Conservation (phyloP, 2,888 invertebrate genomes). For the Cremastobaeus sp. region DNA sequence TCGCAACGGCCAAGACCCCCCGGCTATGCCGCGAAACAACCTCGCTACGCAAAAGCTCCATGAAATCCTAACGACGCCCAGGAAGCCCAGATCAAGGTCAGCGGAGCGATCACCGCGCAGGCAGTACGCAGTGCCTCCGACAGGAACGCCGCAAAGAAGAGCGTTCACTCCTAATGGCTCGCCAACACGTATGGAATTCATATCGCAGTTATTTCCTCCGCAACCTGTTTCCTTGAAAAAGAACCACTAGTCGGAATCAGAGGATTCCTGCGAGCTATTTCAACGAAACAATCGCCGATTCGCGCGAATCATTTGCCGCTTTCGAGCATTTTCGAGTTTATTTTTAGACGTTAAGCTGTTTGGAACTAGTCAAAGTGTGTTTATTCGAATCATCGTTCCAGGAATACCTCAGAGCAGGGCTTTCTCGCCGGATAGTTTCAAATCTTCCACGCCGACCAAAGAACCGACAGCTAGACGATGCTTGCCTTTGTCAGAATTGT, state of each 20-base stretch:
- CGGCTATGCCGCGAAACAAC: slow-evolving; percentile 79
- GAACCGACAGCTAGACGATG: slow-evolving; percentile 75
- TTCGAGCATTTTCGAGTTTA: too few relatives aligned
- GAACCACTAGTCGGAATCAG: neutral
- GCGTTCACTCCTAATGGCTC: slow-evolving; percentile 75
- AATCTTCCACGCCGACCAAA: slow-evolving; percentile 76
- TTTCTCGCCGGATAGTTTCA: slow-evolving; percentile 68
- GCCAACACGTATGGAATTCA: slow-evolving; percentile 68
- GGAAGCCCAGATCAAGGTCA: slow-evolving; percentile 79
- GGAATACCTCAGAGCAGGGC: slow-evolving; percentile 69
- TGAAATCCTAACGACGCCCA: slow-evolving; percentile 86
- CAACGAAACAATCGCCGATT: too few relatives aligned
- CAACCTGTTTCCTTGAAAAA: slow-evolving; percentile 32
- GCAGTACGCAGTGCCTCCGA: slow-evolving; percentile 65
- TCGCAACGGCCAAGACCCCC: slow-evolving; percentile 64
- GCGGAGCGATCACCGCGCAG: slow-evolving; percentile 75
- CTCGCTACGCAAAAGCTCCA: slow-evolving; percentile 88
- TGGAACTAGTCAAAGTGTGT: too few relatives aligned
- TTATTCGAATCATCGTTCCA: slow-evolving; percentile 9
- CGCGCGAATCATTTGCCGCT: too few relatives aligned
- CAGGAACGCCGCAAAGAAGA: slow-evolving; percentile 80
- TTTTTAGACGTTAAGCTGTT: too few relatives aligned
- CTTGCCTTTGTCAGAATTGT: slow-evolving; percentile 71
- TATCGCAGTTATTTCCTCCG: slow-evolving; percentile 31
- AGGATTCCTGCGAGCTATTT: too few relatives aligned